phyloP scores from a whole-genome alignment of 2,797 vertebrate species.

The Chrysocyon brachyurus region DNA sequence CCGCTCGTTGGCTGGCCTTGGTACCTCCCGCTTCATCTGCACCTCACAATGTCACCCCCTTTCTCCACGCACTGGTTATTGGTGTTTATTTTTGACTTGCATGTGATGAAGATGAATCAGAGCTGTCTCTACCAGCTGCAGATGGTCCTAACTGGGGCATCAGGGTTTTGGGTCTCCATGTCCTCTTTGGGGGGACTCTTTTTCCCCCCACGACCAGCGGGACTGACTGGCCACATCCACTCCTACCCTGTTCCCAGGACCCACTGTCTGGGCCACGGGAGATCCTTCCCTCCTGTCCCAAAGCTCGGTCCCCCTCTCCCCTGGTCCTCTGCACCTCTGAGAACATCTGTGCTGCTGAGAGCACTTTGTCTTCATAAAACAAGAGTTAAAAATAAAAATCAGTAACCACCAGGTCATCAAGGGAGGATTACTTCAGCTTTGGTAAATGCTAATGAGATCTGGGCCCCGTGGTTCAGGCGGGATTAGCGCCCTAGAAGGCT shows the following conservation, averaged over 20 bases:
- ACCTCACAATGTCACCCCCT: constrained; percentile 67
- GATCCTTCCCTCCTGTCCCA: not conserved
- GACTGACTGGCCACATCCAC: not conserved
- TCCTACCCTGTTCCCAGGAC: not conserved
- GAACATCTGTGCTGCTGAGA: constrained; percentile 40
- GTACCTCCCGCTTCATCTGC: not conserved
- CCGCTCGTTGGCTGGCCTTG: not conserved
- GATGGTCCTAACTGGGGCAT: not conserved
- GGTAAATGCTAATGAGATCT: constrained; percentile 88
- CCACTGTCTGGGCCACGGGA: not conserved
- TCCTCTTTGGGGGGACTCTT: not conserved
- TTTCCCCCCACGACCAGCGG: not conserved
- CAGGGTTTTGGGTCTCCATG: not conserved
- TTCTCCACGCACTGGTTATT: constrained; percentile 48
- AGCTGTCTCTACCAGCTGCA: constrained; percentile 54
- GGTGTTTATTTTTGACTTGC: constrained; percentile 73
- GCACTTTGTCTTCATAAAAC: constrained; percentile 70
- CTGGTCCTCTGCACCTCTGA: not conserved
- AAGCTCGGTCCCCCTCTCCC: not conserved
- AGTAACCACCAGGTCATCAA: constrained; percentile 84
- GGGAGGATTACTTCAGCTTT: constrained; percentile 87
- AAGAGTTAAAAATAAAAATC: constrained; percentile 87
- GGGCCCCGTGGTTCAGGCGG: constrained; percentile 75
- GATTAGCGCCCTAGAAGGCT: constrained; percentile 78
- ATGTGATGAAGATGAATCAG: constrained; percentile 67